Evolutionary conservation across 2,113 vertebrate genomes (phyloP).

Genomic region (Gopherus evgoodei): DNA sequence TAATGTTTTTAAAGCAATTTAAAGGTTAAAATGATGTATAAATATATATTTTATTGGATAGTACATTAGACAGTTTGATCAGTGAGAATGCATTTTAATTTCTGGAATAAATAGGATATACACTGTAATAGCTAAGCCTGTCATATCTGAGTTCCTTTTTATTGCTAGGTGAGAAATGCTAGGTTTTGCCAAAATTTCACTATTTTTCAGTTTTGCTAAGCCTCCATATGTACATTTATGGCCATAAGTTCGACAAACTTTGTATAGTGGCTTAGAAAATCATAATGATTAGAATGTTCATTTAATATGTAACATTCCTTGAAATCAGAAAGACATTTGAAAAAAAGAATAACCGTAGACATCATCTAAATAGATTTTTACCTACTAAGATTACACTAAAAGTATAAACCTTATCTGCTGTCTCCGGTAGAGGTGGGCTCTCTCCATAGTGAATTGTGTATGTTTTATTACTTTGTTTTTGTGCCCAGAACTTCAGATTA

Average conservation of each 20-base stretch:
- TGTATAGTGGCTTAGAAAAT: neutral
- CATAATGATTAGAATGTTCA: neutral
- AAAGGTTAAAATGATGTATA: neutral
- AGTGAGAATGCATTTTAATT: neutral
- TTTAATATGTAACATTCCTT: neutral
- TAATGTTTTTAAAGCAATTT: neutral
- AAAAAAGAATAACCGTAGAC: neutral
- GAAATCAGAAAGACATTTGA: neutral
- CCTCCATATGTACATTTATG: neutral
- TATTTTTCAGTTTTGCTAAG: neutral
- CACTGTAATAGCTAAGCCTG: neutral
- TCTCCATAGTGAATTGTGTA: neutral
- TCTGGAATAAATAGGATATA: neutral
- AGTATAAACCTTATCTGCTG: neutral
- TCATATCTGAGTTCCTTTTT: neutral
- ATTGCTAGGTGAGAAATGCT: neutral
- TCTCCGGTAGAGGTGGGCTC: rapidly evolving
- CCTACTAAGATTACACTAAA: neutral
- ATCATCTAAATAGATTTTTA: neutral
- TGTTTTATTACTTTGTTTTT: neutral
- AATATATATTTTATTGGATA: neutral
- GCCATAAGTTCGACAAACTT: neutral
- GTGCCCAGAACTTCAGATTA: neutral
- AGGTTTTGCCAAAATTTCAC: neutral
- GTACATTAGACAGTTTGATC: neutral